Conservation (phyloP, 2,113 vertebrate species). For the Microtus montanus region DNA sequence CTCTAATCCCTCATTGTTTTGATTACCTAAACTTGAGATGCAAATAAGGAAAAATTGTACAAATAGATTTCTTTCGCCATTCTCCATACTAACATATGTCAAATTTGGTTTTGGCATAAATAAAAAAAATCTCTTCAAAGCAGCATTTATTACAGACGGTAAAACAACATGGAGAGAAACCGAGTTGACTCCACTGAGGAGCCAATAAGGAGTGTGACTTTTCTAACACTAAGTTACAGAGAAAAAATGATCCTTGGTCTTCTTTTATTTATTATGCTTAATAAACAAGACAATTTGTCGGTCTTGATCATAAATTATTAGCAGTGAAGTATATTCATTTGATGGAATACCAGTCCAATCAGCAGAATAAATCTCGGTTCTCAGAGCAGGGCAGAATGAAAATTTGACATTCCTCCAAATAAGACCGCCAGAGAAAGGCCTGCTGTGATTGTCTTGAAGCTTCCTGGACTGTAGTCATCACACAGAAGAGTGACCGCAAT, state of each 20-base stretch:
- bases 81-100: neutral
- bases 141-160: neutral
- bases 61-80: constrained; percentile 14
- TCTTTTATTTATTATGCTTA: constrained; percentile 26
- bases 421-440: neutral
- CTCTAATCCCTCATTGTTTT: neutral
- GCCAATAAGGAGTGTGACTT: neutral
- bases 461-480: neutral
- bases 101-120: constrained; percentile 14
- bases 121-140: constrained; percentile 25
- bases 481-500: neutral
- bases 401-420: neutral
- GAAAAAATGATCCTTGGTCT: neutral
- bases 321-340: constrained; percentile 1
- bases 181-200: neutral
- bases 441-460: neutral
- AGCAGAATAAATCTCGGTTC: neutral
- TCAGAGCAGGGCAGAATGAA: neutral
- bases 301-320: neutral
- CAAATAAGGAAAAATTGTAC: constrained; percentile 25
- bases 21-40: constrained; percentile 7
- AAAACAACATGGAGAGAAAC: neutral
- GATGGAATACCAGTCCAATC: neutral
- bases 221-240: neutral
- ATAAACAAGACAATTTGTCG: constrained; percentile 1